Evolutionary conservation across 2,888 invertebrate genomes (phyloP), one percentile per base, ranked within the genome.

Genomic region (Serripes groenlandicus): DNA sequence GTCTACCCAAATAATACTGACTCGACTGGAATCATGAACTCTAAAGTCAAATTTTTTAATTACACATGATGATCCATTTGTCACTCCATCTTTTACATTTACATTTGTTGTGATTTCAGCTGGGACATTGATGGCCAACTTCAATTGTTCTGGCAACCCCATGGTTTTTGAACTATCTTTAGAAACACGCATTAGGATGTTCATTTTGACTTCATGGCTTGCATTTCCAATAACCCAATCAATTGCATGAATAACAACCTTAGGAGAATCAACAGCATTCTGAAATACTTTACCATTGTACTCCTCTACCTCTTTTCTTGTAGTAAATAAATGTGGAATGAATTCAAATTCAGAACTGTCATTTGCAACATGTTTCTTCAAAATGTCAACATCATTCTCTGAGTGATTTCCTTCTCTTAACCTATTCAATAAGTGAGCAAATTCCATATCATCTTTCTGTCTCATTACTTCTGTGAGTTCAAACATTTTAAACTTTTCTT

Each of bases 401-500:
- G 69, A 49, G 1, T 82, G 81, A 32, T 58, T 49, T 42, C 83
- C 83, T 56, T 83, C 78, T 62, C 87, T 54, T 18, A 87, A 60
- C 42, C 87, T 56, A 52, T 85, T 87, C 15, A 86, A 60, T 15
- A 87, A 34, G 34, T 79, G 21, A 26, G 87, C 85, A 83, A 83
- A 87, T 9, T 26, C 37, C 15, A 23, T 28, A 66, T 83, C 83
- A 73, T 87, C 85, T 70, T 80, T 83, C 66, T 87, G 87, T 15
- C 87, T 26, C 85, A 87, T 83, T 15, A 87, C 83, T 78, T 64
- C 52, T 30, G 42, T n/a, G 0, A 64, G 37, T 64, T 74, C 64
- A 71, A 32, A 35, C 1, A 74, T 32, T 5, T 15, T 9, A 62
- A 74, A 74, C 9, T 32, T 23, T 30, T 64, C 42, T 7, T 28